Base-by-base conservation (phyloP, 2,797 vertebrate species). In the Enteromius mattozi region DNA sequence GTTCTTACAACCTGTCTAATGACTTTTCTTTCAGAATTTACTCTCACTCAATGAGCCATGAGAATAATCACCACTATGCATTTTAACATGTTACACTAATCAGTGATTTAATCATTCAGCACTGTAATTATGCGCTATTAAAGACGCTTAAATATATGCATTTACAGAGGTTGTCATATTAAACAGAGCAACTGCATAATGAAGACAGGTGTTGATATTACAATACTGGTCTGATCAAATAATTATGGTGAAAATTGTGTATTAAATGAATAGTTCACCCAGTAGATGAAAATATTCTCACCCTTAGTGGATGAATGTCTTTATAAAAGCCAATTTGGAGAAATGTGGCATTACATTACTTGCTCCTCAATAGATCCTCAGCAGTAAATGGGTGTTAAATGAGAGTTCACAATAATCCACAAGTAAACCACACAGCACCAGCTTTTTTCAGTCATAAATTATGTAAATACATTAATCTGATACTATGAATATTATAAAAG, bases 111-210 rank as follows among this genome's bases (percentile, higher is more conserved):
- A 54, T 70, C 47, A 40, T 69, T 70, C 21, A 37, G 30, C 4
- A 56, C 21, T 12, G 66, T 56, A n/a, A 80, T 68, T 51, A 70
- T 35, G 40, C 10, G 27, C 79, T 70, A 69, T 70, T 54, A 40
- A 81, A 56, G 1, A 80, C 0, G 0, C 30, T 54, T 80, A 30
- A 68, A 69, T 51, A 37, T 68, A 40, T 54, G 27, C 13, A 54
- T 21, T 40, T 51, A 6, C 56, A 37, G 13, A 69, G 3, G 33
- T 24, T 81, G 21, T 40, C 17, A 37, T 54, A 27, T 40, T 14
- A 76, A 75, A 33, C 19, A 56, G 27, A 51, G 19, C 30, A 49
- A 30, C 21, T 78, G 9, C 54, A 78, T 78, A 63, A 65, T 78
- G 24, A 63, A 21, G 2, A 47, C 24, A 65, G 24, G 56, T 78